Evolutionary conservation across 2,888 invertebrate genomes (phyloP), one percentile per base, ranked within the genome.

Genomic region (Pseudococcus viburni): DNA sequence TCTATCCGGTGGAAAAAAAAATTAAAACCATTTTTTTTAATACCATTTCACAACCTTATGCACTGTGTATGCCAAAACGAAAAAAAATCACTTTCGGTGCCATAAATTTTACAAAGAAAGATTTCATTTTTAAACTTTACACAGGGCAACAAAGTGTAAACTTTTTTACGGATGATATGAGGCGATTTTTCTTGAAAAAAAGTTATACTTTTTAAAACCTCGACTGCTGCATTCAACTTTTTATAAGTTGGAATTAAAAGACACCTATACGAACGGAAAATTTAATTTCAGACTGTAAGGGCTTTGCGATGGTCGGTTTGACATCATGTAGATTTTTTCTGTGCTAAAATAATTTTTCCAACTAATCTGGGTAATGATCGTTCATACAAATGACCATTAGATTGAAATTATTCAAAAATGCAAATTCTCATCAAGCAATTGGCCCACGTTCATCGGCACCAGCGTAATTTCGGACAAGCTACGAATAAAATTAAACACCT

Each of bases 201-300:
- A 80, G n/a, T 42, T 80, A 4, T n/a, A 3, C 7, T 80, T 73
- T 80, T 80, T n/a, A 80, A 80, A 22, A 39, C 80, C 39, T 80
- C n/a, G 80, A 73, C 68, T 73, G 33, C 42, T 33, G 26, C 26
- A 80, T 80, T 19, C n/a, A 80, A 80, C 39, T 42, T 80, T 73
- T 80, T 17, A 80, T 42, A 80, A 39, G 42, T 80, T 80, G 5
- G 80, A 80, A 80, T 80, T 80, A 80, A 80, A 46, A 42, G 80
- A 3, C 68, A 80, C 12, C 80, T 42, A 42, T 33, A 33, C 42
- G 19, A 80, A 80, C 6, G 42, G n/a, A 80, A n/a, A 80, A 80
- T 80, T 80, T 80, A 42, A 80, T 80, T 80, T 80, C 42, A 80
- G n/a, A 42, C 42, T 17, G 80, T 80, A 80, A 80, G 46, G 80